A percentile compares a stretch with the other conserved stretches of the same genome.
Evolutionary conservation across 2,113 vertebrate genomes (phyloP).

Genomic region (Coreoperca whiteheadi): DNA sequence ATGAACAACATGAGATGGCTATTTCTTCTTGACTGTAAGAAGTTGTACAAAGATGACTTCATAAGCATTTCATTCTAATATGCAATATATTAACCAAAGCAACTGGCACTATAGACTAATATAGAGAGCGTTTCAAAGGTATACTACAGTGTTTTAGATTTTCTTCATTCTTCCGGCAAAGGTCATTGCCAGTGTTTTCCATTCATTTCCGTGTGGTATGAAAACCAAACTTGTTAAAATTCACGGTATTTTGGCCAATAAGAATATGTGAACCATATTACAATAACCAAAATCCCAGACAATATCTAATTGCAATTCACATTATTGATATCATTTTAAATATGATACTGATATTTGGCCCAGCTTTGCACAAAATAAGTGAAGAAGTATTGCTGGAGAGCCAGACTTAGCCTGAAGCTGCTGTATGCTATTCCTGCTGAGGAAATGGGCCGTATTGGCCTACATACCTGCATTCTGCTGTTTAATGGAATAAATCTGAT

Average conservation of each 20-base stretch:
- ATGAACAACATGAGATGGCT: too few species aligned
- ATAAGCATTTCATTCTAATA: neutral
- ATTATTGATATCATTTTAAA: neutral
- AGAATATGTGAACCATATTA: neutral
- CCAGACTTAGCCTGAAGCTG: slow-evolving; percentile 34
- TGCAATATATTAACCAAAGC: neutral
- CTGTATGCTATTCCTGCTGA: slow-evolving; percentile 37
- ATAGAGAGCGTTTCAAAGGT: neutral
- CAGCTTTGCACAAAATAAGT: neutral
- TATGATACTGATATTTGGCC: neutral
- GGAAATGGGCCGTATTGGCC: slow-evolving; percentile 41
- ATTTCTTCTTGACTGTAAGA: too few species aligned
- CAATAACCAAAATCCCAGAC: neutral
- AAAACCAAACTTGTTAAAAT: too few species aligned
- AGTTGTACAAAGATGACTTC: neutral
- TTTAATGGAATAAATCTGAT: slow-evolving; percentile 42
- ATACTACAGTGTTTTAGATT: neutral
- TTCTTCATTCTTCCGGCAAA: neutral
- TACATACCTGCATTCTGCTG: slow-evolving; percentile 44
- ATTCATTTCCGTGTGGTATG: neutral
- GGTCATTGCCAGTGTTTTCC: neutral
- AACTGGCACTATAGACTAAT: neutral
- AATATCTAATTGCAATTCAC: neutral
- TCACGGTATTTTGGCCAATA: neutral
- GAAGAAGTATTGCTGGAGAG: neutral